Evolutionary conservation across 2,888 invertebrate species (phyloP), one percentile per base, ranked within the genome.

Genomic region (Spicauda simplicius): DNA sequence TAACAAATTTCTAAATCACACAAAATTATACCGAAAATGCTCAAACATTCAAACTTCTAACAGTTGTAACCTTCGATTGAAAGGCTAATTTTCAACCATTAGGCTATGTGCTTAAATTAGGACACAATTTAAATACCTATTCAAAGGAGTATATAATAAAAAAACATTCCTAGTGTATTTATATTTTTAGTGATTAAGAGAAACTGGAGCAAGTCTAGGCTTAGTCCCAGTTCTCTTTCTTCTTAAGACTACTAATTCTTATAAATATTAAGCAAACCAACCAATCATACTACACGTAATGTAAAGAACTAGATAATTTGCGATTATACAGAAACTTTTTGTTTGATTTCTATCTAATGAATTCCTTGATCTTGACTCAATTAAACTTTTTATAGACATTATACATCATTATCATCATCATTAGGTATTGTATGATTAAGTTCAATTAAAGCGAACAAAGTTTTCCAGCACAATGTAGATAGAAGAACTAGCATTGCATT

Each of bases 241-340:
- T 41, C 14, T 41, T 41, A 14, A 41, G 14, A 11, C 10, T 41
- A 41, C 45, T 19, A 14, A 14, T 58, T 45, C 58, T 19, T 25
- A 58, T 53, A 53, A 53, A 53, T 53, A 53, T 58, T 58, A 45
- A 58, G 41, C n/a, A 11, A 30, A 30, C 1, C 48, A 59, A 48
- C 48, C 59, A 14, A 25, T 48, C 59, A 20, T 25, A 48, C 16
- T 45, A 45, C 11, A 25, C 59, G 41, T 14, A n/a, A n/a, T n/a
- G n/a, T n/a, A 57, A 37, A n/a, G n/a, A 16, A 59, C 41, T 58
- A 33, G 45, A 59, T 16, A 25, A 8, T 2, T 45, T 25, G n/a
- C n/a, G n/a, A n/a, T n/a, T n/a, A 45, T n/a, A 41, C 58, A 45
- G 58, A 48, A 20, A n/a, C 58, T 58, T 58, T 48, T 59, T 59